Evolutionary conservation across 2,797 vertebrate genomes (phyloP).

Genomic region (Gila robusta): DNA sequence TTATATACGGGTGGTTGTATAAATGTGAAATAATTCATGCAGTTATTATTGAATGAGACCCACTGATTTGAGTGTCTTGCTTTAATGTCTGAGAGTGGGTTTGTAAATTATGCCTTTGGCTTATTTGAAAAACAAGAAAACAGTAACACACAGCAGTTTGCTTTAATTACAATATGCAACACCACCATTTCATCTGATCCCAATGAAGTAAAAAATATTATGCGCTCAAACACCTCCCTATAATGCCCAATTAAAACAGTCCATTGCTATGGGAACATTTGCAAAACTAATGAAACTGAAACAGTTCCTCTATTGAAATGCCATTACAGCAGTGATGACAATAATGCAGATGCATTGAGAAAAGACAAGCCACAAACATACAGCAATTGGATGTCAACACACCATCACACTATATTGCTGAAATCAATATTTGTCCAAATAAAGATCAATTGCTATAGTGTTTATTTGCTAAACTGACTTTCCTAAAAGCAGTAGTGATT

Average conservation of each 20-base stretch:
- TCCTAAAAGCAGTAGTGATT: background rate
- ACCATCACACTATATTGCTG: background rate
- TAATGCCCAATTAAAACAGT: background rate
- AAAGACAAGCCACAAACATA: background rate
- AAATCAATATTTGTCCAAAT: background rate
- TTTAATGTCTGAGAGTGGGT: background rate
- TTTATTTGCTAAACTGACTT: background rate
- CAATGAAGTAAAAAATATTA: constrained; percentile 1
- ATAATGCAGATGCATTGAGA: background rate
- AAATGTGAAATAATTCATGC: background rate
- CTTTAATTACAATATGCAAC: background rate
- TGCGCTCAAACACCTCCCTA: background rate
- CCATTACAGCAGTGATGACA: background rate
- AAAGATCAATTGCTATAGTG: background rate
- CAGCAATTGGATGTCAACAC: background rate
- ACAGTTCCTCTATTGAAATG: background rate
- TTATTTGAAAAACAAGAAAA: background rate
- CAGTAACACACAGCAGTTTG: background rate
- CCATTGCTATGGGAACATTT: background rate
- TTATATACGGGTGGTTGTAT: background rate
- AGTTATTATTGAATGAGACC: background rate
- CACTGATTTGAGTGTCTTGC: background rate
- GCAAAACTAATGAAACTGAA: background rate
- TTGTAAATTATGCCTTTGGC: background rate
- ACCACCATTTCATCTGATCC: background rate